phyloP scores from a whole-genome alignment of 2,888 invertebrate species.

The Mechanitis mazaeus region DNA sequence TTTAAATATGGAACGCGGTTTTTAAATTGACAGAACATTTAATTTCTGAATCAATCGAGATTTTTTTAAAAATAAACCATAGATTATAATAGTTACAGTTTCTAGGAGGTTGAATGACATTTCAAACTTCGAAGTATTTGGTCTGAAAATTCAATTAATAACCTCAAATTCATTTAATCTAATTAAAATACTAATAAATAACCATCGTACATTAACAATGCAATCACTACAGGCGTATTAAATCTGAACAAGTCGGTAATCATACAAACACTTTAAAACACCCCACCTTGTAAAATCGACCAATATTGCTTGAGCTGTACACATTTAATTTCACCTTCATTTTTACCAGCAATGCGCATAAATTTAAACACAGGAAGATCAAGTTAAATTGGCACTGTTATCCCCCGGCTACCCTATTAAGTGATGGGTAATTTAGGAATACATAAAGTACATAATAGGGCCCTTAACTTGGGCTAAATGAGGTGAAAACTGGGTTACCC shows the following conservation, averaged over 20 bases:
- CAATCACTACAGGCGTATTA: constrained; percentile 53
- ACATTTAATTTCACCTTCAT: constrained; percentile 14
- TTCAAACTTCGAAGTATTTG: neutral
- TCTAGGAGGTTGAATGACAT: neutral
- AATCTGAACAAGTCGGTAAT: constrained; percentile 71
- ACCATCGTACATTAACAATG: constrained; percentile 9
- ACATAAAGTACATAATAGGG: constrained; percentile 77
- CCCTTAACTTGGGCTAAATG: constrained; percentile 72
- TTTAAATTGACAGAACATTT: neutral
- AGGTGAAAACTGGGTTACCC: constrained; percentile 71
- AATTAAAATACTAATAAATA: constrained; percentile 1
- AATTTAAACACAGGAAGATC: constrained; percentile 36
- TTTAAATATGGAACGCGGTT: constrained; percentile 19
- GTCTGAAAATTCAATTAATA: neutral
- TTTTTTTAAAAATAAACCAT: neutral
- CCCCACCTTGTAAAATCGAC: constrained; percentile 52
- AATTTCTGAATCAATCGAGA: neutral
- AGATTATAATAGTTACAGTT: neutral
- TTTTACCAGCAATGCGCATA: constrained; percentile 6
- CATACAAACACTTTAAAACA: constrained; percentile 69
- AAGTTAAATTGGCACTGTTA: constrained; percentile 47
- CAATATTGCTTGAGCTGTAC: constrained; percentile 43
- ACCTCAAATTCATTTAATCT: no score
- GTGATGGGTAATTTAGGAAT: constrained; percentile 76
- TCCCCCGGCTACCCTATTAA: constrained; percentile 66